phyloP scores from a whole-genome alignment of 1,140 invertebrate genomes.

The Papilio machaon region DNA sequence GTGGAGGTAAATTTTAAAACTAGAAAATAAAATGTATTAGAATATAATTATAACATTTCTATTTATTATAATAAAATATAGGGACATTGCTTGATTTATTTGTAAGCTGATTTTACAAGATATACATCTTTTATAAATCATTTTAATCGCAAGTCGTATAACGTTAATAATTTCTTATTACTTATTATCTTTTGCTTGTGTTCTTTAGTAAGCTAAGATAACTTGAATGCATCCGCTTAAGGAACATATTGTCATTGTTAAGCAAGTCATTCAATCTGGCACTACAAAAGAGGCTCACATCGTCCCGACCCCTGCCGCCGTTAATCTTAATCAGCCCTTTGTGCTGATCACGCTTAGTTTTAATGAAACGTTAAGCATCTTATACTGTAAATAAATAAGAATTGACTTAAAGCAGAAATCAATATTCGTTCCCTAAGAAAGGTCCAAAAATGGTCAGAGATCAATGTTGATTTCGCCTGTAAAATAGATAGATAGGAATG shows the following conservation, averaged over 20 bases:
- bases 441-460: not conserved
- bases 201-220: conserved; percentile 17
- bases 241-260: conserved; percentile 71
- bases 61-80: too few relatives aligned
- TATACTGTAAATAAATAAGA: conserved; percentile 21
- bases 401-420: not conserved
- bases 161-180: conserved; percentile 31
- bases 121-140: too few relatives aligned
- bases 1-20: not conserved
- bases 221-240: conserved; percentile 46
- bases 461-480: not conserved
- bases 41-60: too few relatives aligned
- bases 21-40: too few relatives aligned
- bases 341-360: conserved; percentile 63
- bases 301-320: conserved; percentile 62
- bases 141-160: too few relatives aligned
- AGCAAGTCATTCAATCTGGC: conserved; percentile 76
- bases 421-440: not conserved
- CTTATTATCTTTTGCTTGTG: conserved; percentile 53
- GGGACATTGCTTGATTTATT: too few relatives aligned
- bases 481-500: not conserved
- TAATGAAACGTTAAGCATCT: conserved; percentile 25
- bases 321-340: conserved; percentile 73
- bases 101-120: too few relatives aligned
- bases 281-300: conserved; percentile 66